Conservation (phyloP, 2,888 invertebrate species). For the Andrena trimmerana region DNA sequence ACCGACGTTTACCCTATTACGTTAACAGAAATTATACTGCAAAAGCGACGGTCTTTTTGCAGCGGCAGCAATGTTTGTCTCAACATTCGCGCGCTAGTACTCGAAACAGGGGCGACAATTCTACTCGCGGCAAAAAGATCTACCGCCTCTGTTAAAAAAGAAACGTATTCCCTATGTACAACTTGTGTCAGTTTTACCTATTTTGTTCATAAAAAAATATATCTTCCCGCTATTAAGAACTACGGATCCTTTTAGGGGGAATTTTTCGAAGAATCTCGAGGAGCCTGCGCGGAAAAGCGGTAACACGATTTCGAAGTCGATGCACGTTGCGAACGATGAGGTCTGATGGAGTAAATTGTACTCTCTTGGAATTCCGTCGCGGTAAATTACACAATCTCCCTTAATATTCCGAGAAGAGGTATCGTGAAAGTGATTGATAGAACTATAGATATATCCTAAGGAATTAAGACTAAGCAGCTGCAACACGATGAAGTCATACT, state of each 20-base stretch:
- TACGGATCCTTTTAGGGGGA: not conserved
- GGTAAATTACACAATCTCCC: not conserved
- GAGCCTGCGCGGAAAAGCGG: slow-evolving; percentile 7
- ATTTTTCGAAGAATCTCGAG: not conserved
- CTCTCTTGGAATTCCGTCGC: not conserved
- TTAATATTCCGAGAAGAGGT: not conserved
- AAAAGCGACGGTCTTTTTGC: not conserved
- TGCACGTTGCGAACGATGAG: not conserved
- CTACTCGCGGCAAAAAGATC: not conserved
- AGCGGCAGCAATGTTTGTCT: not conserved
- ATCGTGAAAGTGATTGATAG: not conserved
- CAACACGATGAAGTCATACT: not conserved
- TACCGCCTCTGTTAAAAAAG: not conserved
- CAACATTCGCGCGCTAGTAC: no score
- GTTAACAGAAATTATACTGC: not conserved
- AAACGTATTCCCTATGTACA: slow-evolving; percentile 20
- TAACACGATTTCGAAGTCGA: not conserved
- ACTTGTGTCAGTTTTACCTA: slow-evolving; percentile 14
- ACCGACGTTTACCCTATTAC: slow-evolving; percentile 1
- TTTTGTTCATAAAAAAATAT: slow-evolving; percentile 48
- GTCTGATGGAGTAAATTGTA: not conserved
- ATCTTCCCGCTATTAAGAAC: slow-evolving; percentile 29
- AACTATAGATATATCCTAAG: not conserved
- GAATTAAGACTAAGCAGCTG: not conserved
- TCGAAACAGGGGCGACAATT: not conserved